Evolutionary conservation across 1,140 invertebrate species (phyloP).

Genomic region (Lineus longissimus): DNA sequence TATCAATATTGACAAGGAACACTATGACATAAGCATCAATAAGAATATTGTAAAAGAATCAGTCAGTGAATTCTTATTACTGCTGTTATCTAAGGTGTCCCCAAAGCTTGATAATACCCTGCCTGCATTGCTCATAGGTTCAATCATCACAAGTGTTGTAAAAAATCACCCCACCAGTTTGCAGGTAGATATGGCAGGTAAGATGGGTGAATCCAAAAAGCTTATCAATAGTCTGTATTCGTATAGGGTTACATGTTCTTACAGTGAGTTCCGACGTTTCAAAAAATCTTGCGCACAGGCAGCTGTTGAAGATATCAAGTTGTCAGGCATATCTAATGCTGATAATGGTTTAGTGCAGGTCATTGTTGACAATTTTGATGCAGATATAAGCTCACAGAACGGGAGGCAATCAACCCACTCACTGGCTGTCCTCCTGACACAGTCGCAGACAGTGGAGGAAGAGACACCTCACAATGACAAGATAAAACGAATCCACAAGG

Average conservation of each 20-base stretch:
- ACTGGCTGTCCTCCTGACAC: too few relatives aligned
- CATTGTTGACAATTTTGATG: neutral
- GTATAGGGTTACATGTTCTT: neutral
- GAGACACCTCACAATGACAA: too few relatives aligned
- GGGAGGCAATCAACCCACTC: too few relatives aligned
- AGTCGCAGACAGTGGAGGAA: too few relatives aligned
- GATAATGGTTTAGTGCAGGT: neutral
- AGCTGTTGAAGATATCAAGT: neutral
- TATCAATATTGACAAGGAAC: too few relatives aligned
- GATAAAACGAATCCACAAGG: neutral
- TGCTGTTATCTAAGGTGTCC: neutral
- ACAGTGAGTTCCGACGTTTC: neutral
- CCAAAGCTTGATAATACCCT: neutral
- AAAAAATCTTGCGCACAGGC: neutral
- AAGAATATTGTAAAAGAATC: too few relatives aligned
- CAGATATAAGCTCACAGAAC: neutral
- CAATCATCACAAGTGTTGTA: neutral
- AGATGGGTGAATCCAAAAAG: neutral
- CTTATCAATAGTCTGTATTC: neutral
- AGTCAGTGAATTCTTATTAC: too few relatives aligned
- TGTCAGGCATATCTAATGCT: neutral
- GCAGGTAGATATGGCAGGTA: neutral
- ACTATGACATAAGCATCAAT: too few relatives aligned
- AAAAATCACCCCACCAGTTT: neutral
- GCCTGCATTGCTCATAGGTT: neutral